Evolutionary conservation across 2,113 vertebrate genomes (phyloP).

Genomic region (Myotis brandtii): DNA sequence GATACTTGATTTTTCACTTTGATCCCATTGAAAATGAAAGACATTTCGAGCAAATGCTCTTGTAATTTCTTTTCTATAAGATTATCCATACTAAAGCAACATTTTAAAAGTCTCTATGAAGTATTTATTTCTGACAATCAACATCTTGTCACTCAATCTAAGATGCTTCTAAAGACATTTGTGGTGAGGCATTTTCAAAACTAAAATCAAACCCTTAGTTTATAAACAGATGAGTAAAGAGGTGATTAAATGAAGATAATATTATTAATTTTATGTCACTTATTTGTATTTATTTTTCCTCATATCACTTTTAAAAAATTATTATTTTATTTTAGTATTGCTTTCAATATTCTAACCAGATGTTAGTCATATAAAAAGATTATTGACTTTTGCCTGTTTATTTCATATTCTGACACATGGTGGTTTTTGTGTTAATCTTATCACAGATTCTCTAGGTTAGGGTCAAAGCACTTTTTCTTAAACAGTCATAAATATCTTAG

Average conservation of each 20-base stretch:
- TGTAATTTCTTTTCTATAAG: background rate
- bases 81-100: background rate
- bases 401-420: background rate
- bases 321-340: background rate
- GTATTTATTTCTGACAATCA: background rate
- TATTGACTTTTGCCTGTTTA: background rate
- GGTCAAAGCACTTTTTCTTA: background rate
- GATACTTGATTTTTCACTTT: background rate
- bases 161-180: background rate
- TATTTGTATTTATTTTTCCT: background rate
- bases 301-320: background rate
- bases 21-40: constrained; percentile 1
- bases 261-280: background rate
- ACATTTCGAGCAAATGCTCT: background rate
- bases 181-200: background rate
- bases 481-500: background rate
- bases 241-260: background rate
- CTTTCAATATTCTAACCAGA: background rate
- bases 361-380: background rate
- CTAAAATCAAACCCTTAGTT: background rate
- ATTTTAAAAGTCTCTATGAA: constrained; percentile 3
- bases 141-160: background rate
- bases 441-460: background rate
- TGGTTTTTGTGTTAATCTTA: background rate
- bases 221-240: background rate